Conservation (phyloP, 2,797 vertebrate species). For the Galagoides demidoff region DNA sequence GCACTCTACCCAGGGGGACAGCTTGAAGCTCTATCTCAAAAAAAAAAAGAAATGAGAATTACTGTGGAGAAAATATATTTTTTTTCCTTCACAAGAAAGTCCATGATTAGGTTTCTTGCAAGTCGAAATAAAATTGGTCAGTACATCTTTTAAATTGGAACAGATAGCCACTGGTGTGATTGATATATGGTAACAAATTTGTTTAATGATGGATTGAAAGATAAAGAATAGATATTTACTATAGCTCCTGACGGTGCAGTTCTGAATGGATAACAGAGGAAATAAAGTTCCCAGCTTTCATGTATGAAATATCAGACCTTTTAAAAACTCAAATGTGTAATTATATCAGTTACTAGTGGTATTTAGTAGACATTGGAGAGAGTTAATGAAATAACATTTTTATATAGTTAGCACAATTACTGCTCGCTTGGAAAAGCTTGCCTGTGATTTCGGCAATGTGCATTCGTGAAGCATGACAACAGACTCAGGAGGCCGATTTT, state of each 20-base stretch:
- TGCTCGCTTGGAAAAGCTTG: background rate
- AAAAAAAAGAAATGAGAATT: conserved; percentile 38
- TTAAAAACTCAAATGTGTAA: conserved; percentile 41
- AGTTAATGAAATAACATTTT: conserved; percentile 54
- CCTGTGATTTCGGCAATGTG: background rate
- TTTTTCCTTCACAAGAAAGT: conserved; percentile 58
- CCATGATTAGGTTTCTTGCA: conserved; percentile 68
- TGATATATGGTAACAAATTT: conserved; percentile 60
- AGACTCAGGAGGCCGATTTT: background rate
- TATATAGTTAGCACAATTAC: background rate
- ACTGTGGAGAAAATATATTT: conserved; percentile 51
- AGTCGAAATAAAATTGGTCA: conserved; percentile 73
- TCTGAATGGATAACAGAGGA: conserved; percentile 70
- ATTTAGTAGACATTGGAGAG: conserved; percentile 59
- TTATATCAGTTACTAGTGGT: conserved; percentile 32
- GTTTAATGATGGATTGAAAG: conserved; percentile 73
- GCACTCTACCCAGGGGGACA: no score
- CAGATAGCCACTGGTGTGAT: conserved; percentile 59
- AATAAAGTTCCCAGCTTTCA: conserved; percentile 65
- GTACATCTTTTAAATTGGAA: conserved; percentile 69
- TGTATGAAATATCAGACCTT: conserved; percentile 41
- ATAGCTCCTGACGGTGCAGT: background rate
- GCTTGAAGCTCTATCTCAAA: no score
- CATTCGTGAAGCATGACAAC: background rate
- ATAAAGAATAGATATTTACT: conserved; percentile 72